phyloP scores from a whole-genome alignment of 2,113 vertebrate genomes.

The Dolichotis patagonum region DNA sequence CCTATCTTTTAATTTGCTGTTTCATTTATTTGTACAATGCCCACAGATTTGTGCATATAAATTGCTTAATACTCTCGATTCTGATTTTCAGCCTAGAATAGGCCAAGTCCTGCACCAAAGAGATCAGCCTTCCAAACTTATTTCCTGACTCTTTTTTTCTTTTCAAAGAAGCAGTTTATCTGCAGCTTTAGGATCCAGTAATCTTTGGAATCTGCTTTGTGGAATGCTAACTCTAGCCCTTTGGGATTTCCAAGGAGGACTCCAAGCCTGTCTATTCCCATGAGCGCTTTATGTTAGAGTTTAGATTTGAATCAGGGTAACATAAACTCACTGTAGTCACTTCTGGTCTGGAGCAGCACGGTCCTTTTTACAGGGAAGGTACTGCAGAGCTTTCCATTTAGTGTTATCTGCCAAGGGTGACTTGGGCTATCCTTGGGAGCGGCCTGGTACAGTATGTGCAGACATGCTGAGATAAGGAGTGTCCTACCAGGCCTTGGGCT shows the following conservation, averaged over 20 bases:
- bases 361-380: background rate
- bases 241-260: background rate
- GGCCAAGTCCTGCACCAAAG: background rate
- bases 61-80: background rate
- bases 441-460: slow-evolving; percentile 57
- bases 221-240: background rate
- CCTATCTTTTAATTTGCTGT: background rate
- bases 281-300: background rate
- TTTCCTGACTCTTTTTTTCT: background rate
- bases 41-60: background rate
- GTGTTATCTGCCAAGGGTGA: slow-evolving; percentile 59
- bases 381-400: slow-evolving; percentile 60
- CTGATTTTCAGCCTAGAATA: background rate
- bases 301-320: background rate
- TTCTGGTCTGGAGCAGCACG: background rate
- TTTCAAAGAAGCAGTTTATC: background rate
- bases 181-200: slow-evolving; percentile 13
- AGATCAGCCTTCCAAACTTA: background rate
- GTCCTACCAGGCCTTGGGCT: slow-evolving; percentile 37
- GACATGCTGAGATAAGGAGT: slow-evolving; percentile 70
- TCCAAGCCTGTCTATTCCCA: background rate
- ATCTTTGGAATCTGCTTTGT: background rate
- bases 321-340: background rate
- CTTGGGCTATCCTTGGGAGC: slow-evolving; percentile 68
- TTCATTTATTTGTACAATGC: background rate